These are phyloP conservation scores for Chrysodeixis includens DNA, from an alignment of 2,888 invertebrate genomes.

Conservation along the genomic window DNA sequence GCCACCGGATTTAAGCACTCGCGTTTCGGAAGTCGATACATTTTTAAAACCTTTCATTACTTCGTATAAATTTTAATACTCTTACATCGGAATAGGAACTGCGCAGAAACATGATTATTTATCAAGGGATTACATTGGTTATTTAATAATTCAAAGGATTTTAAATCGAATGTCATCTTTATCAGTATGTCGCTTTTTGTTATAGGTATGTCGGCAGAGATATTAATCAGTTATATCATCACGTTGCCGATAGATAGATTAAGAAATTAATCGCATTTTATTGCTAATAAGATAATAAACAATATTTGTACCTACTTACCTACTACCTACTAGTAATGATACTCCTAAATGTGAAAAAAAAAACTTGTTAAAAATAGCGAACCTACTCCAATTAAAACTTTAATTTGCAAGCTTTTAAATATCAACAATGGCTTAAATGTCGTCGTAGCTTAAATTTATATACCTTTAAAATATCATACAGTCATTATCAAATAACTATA, in stretches of 20 bases:
- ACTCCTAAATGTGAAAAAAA: neutral
- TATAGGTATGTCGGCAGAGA: neutral
- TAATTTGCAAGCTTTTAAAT: too few relatives aligned
- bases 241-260: neutral
- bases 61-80: neutral
- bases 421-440: too few relatives aligned
- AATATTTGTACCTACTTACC: neutral
- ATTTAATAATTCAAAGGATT: neutral
- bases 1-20: constrained; percentile 45
- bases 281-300: constrained; percentile 4
- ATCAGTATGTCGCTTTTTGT: constrained; percentile 1
- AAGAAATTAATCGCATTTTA: neutral
- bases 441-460: too few relatives aligned
- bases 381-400: too few relatives aligned
- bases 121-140: constrained; percentile 10
- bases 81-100: neutral
- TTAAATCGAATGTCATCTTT: constrained; percentile 17
- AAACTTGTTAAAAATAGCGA: neutral
- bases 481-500: too few relatives aligned
- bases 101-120: neutral
- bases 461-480: too few relatives aligned
- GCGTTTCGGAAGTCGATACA: constrained; percentile 47
- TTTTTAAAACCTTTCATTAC: constrained; percentile 30
- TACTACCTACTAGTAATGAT: neutral
- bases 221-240: neutral